phyloP scores from a whole-genome alignment of 2,888 invertebrate genomes.

The Dioctria linearis region DNA sequence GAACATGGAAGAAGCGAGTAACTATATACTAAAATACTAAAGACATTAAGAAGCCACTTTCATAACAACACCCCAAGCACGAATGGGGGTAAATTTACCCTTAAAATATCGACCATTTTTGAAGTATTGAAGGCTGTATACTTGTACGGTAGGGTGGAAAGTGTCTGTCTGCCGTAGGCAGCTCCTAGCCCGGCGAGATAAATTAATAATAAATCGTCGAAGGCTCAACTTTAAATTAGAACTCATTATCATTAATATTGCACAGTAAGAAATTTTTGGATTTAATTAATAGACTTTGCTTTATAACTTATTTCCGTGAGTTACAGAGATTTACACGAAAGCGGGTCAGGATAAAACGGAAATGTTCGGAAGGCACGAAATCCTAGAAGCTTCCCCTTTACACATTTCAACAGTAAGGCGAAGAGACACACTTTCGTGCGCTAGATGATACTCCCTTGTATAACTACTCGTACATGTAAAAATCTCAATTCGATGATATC shows the following conservation, averaged over 20 bases:
- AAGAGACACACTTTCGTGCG: neutral
- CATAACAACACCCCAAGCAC: neutral
- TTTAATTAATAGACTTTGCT: slow-evolving; percentile 37
- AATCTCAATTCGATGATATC: slow-evolving; percentile 37
- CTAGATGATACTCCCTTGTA: neutral
- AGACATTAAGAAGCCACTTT: slow-evolving; percentile 31
- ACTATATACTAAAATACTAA: neutral
- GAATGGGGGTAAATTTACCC: neutral
- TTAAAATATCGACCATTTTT: slow-evolving; percentile 14
- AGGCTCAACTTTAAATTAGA: slow-evolving; percentile 53
- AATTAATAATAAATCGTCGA: slow-evolving; percentile 52
- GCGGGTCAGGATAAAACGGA: slow-evolving; percentile 31
- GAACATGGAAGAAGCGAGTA: neutral
- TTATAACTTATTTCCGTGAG: slow-evolving; percentile 12
- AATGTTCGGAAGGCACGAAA: slow-evolving; percentile 24
- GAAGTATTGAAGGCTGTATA: slow-evolving; percentile 8
- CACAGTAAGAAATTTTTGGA: slow-evolving; percentile 35
- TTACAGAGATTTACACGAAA: slow-evolving; percentile 27
- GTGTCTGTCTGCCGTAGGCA: neutral
- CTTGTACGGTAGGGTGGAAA: neutral
- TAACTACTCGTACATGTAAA: no score
- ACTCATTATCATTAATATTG: slow-evolving; percentile 54
- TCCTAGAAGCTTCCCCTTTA: neutral
- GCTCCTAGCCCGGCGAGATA: neutral
- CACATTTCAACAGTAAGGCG: neutral